Percentiles rank a stretch among this genome's conserved stretches.
phyloP scores from a whole-genome alignment of 2,888 invertebrate genomes.

The Sclerodermus sp. region DNA sequence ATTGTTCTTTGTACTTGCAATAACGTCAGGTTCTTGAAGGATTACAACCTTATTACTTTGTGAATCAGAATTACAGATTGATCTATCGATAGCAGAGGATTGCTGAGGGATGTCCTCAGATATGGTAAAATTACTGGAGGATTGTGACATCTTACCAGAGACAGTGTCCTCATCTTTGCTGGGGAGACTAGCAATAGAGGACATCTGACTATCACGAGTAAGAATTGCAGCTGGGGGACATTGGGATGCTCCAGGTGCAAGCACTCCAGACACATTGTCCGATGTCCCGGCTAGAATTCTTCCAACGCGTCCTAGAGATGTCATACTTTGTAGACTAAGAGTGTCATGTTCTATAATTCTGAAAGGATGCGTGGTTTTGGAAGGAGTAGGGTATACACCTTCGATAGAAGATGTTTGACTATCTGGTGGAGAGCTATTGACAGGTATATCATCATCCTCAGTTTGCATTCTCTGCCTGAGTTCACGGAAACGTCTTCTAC shows the following conservation, averaged over 20 bases:
- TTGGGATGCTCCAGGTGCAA: constrained; percentile 38
- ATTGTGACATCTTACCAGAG: constrained; percentile 52
- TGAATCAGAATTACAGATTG: constrained; percentile 36
- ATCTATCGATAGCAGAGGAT: constrained; percentile 39
- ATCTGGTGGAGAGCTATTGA: constrained; percentile 71
- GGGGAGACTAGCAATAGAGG: constrained; percentile 47
- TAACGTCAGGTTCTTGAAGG: constrained; percentile 86
- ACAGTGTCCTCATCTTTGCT: constrained; percentile 52
- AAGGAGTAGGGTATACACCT: constrained; percentile 69
- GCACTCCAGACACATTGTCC: constrained; percentile 45
- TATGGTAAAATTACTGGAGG: constrained; percentile 50
- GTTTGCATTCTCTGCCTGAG: constrained; percentile 83
- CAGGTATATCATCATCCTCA: constrained; percentile 77
- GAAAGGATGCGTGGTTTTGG: constrained; percentile 74
- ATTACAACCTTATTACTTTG: constrained; percentile 44
- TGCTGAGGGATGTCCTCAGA: constrained; percentile 50
- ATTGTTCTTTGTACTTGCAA: constrained; percentile 80
- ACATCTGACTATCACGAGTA: constrained; percentile 46
- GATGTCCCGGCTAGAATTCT: constrained; percentile 71
- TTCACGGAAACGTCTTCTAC: constrained; percentile 80
- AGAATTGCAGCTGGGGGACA: constrained; percentile 32
- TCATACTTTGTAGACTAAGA: constrained; percentile 85
- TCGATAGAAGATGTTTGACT: constrained; percentile 80
- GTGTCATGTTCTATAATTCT: constrained; percentile 86
- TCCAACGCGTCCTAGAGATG: constrained; percentile 82